These are phyloP conservation scores for Coenonympha arcania DNA, from an alignment of 2,888 invertebrate genomes.

Conservation along the genomic window DNA sequence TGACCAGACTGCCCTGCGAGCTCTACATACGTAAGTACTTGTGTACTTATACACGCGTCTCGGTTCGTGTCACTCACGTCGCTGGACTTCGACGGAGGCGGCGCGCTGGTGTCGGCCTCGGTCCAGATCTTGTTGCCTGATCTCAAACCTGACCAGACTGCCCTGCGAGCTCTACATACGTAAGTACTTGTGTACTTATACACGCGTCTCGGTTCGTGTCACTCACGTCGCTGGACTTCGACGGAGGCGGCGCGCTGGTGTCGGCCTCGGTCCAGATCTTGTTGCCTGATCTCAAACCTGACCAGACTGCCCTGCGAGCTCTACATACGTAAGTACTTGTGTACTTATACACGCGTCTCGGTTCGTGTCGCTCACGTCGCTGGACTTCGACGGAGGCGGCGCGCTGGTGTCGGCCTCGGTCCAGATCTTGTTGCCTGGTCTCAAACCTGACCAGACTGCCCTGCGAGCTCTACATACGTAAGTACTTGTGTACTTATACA, in stretches of 20 bases:
- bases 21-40: constrained; percentile 73
- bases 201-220: constrained; percentile 94
- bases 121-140: constrained; percentile 90
- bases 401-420: constrained; percentile 91
- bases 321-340: constrained; percentile 73
- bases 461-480: constrained; percentile 69
- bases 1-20: constrained; percentile 64
- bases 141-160: constrained; percentile 75
- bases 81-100: constrained; percentile 94
- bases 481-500: too few relatives aligned
- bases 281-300: constrained; percentile 83
- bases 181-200: too few relatives aligned
- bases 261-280: constrained; percentile 91
- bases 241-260: constrained; percentile 91
- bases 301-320: constrained; percentile 61
- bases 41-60: constrained; percentile 91
- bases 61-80: constrained; percentile 94
- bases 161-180: constrained; percentile 68
- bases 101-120: constrained; percentile 90
- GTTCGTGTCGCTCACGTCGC: constrained; percentile 91
- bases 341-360: constrained; percentile 92
- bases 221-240: constrained; percentile 94
- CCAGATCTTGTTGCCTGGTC: constrained; percentile 87
- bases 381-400: constrained; percentile 96
- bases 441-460: constrained; percentile 74